Evolutionary conservation across 2,888 invertebrate genomes (phyloP).

Genomic region (Apamea crenata): DNA sequence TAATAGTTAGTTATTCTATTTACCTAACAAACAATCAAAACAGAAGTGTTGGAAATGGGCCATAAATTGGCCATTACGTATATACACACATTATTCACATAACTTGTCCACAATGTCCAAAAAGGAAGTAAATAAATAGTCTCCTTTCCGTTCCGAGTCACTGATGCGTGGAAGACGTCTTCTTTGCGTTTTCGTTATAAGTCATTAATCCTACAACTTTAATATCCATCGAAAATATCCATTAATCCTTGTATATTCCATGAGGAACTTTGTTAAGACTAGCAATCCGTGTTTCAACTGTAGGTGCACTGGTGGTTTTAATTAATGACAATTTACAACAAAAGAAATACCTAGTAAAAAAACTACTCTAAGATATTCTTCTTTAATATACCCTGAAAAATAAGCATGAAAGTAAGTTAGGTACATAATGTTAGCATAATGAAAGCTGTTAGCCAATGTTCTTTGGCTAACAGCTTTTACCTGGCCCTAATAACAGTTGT

Average conservation of each 20-base stretch:
- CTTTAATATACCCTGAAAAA: not conserved
- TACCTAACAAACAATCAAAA: not conserved
- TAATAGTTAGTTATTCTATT: not conserved
- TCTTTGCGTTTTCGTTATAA: constrained; percentile 21
- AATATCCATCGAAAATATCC: not conserved
- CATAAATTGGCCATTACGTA: not conserved
- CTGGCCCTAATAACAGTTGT: not conserved
- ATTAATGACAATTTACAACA: not conserved
- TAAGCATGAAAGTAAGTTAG: not conserved
- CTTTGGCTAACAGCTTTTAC: not conserved
- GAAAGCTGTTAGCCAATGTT: too few species aligned
- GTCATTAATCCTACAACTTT: constrained; percentile 2
- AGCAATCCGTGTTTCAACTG: too few species aligned
- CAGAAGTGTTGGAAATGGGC: not conserved
- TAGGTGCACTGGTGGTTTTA: too few species aligned
- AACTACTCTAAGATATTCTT: too few species aligned
- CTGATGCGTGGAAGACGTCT: constrained; percentile 39
- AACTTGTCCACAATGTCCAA: constrained; percentile 12
- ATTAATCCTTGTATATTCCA: not conserved
- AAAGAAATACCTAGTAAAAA: not conserved
- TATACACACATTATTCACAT: not conserved
- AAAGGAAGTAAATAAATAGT: constrained; percentile 22
- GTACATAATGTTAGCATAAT: not conserved
- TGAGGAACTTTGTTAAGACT: not conserved
- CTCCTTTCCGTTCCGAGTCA: constrained; percentile 17